Evolutionary conservation across 2,888 invertebrate species (phyloP), one percentile per base, ranked within the genome.

Genomic region (Trissonchulus latispiculum): DNA sequence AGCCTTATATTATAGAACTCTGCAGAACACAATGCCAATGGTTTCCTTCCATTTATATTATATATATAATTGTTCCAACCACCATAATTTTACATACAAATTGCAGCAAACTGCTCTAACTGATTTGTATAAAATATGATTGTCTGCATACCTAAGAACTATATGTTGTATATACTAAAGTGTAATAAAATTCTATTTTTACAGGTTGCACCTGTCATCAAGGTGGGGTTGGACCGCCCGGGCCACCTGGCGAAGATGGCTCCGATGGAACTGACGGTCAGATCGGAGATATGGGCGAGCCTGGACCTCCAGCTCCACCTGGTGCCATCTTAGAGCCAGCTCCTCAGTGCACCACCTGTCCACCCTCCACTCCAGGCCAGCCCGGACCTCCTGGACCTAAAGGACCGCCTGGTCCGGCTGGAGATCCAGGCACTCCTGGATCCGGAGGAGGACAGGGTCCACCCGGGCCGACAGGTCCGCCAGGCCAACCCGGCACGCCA

Each of bases 311-410:
- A 3, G 35, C 69, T 29, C 69, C 35, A 8, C 32, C 32, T 2
- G 69, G 69, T 29, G 8, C 66, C 8, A 64, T 33, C n/a, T 28
- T 33, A 8, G 66, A 29, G n/a, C 66, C 66, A 18, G 32, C 8
- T 15, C 32, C 35, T n/a, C 70, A 70, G 28, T 69, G 33, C 74
- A 72, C 73, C 75, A 75, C 77, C 77, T 76, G 77, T 78, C 71
- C 78, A 77, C 77, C 77, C 77, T 75, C 77, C 76, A 74, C 77
- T 77, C 75, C 76, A 70, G 78, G 78, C 67, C 70, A 74, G 36
- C 78, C 78, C 75, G 80, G 80, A 74, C 78, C 80, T 73, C 77
- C 80, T 70, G 80, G 80, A 73, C 77, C 78, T 73, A 72, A 78
- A 36, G 78, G 78, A 75, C 77, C 78, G 75, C 77, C 77, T 75